A percentile compares a stretch with the other conserved stretches of the same genome.
Evolutionary conservation across 2,888 invertebrate species (phyloP).

Genomic region (Gymnosoma rotundatum): DNA sequence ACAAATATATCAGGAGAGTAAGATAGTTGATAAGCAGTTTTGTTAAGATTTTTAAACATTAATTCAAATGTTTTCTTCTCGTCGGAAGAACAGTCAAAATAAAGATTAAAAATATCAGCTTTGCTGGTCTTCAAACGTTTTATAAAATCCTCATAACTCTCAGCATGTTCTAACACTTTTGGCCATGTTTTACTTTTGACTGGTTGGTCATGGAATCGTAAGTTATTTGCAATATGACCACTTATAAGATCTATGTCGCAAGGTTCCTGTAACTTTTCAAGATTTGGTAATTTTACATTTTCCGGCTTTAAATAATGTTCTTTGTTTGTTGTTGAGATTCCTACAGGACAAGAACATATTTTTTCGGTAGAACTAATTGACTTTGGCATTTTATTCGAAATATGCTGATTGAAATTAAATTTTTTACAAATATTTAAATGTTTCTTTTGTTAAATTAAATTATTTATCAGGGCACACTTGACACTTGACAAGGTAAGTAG

Average conservation of each 20-base stretch:
- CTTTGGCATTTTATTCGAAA: not conserved
- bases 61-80: slow-evolving; percentile 62
- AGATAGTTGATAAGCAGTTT: slow-evolving; percentile 71
- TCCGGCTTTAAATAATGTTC: slow-evolving; percentile 3
- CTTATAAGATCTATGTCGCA: slow-evolving; percentile 71
- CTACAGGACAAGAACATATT: slow-evolving; percentile 28
- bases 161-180: slow-evolving; percentile 46
- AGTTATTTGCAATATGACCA: slow-evolving; percentile 69
- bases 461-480: no score
- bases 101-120: slow-evolving; percentile 68
- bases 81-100: slow-evolving; percentile 69
- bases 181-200: slow-evolving; percentile 70
- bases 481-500: no score
- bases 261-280: not conserved
- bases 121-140: slow-evolving; percentile 68
- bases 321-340: slow-evolving; percentile 26
- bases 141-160: slow-evolving; percentile 71
- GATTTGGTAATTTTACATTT: slow-evolving; percentile 2
- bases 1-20: slow-evolving; percentile 74
- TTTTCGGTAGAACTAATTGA: not conserved
- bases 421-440: not conserved
- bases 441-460: no score
- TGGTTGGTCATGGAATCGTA: slow-evolving; percentile 62
- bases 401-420: not conserved
- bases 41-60: slow-evolving; percentile 67